These are phyloP conservation scores for Mythimna pallens DNA, from an alignment of 2,888 invertebrate species.

Conservation along the genomic window DNA sequence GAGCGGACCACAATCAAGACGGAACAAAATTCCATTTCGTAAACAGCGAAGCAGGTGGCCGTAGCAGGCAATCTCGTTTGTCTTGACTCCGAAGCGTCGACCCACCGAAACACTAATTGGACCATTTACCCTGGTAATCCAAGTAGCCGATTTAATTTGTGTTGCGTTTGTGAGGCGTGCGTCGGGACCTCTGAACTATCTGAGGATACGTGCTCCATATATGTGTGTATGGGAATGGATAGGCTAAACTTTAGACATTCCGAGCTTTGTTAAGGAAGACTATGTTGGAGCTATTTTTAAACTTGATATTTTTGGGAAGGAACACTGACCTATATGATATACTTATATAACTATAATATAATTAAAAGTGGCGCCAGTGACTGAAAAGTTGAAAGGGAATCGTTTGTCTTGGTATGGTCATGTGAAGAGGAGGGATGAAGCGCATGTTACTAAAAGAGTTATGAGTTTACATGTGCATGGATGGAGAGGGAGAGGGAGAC, in stretches of 20 bases:
- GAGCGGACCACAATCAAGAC: constrained; percentile 77
- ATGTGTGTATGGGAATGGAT: background rate
- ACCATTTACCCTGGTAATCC: constrained; percentile 86
- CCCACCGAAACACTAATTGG: constrained; percentile 87
- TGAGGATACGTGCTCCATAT: constrained; percentile 9
- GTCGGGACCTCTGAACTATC: constrained; percentile 47
- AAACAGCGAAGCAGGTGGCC: constrained; percentile 82
- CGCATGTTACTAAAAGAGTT: too few species aligned
- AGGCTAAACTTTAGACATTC: constrained; percentile 38
- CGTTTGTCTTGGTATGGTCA: too few species aligned
- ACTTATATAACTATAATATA: too few species aligned
- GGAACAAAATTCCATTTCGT: constrained; percentile 75
- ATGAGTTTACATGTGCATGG: too few species aligned
- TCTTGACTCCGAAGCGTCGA: constrained; percentile 77
- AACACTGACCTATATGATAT: background rate
- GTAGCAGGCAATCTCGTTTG: constrained; percentile 85
- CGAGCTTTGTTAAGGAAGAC: constrained; percentile 18
- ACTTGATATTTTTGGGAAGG: background rate
- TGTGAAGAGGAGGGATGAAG: too few species aligned
- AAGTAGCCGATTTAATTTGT: constrained; percentile 86
- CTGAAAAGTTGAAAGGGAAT: too few species aligned
- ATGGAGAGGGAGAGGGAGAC: too few species aligned
- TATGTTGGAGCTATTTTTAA: constrained; percentile 10
- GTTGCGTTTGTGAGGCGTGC: constrained; percentile 72
- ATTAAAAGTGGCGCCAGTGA: too few species aligned